Evolutionary conservation across 35 echinoderm and acorn worm genomes (phyloP).

Genomic region (Patiria miniata): DNA sequence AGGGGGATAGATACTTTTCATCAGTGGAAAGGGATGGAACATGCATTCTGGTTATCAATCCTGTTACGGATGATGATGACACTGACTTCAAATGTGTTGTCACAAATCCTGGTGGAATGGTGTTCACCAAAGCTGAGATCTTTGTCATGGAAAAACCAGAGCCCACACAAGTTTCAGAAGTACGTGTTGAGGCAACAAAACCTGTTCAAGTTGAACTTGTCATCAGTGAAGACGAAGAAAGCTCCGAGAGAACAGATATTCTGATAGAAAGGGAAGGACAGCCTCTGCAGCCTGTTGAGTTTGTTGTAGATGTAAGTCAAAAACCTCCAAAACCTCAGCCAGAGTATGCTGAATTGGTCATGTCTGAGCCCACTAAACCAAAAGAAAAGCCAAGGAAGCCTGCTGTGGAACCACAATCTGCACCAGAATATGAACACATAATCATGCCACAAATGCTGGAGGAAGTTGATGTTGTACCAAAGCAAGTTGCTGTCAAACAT

Average conservation of each 20-base stretch:
- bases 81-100: slow-evolving; percentile 70
- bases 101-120: slow-evolving; percentile 47
- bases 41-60: slow-evolving; percentile 71
- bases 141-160: slow-evolving; percentile 24
- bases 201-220: slow-evolving; percentile 50
- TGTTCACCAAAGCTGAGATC: slow-evolving; percentile 61
- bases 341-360: slow-evolving; percentile 35
- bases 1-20: slow-evolving; percentile 64
- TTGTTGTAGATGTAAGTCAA: slow-evolving; percentile 51
- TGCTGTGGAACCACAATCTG: slow-evolving; percentile 9
- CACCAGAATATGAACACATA: slow-evolving; percentile 27
- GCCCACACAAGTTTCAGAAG: neutral
- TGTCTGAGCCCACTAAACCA: neutral
- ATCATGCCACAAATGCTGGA: neutral
- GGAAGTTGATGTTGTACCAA: neutral
- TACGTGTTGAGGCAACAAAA: neutral
- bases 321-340: slow-evolving; percentile 49
- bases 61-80: slow-evolving; percentile 78
- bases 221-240: slow-evolving; percentile 17
- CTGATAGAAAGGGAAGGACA: slow-evolving; percentile 70
- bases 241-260: slow-evolving; percentile 71
- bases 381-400: neutral
- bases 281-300: slow-evolving; percentile 73
- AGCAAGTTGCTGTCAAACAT: neutral
- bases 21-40: slow-evolving; percentile 74